Evolutionary conservation across 2,888 invertebrate genomes (phyloP).

Genomic region (Tipula lateralis): DNA sequence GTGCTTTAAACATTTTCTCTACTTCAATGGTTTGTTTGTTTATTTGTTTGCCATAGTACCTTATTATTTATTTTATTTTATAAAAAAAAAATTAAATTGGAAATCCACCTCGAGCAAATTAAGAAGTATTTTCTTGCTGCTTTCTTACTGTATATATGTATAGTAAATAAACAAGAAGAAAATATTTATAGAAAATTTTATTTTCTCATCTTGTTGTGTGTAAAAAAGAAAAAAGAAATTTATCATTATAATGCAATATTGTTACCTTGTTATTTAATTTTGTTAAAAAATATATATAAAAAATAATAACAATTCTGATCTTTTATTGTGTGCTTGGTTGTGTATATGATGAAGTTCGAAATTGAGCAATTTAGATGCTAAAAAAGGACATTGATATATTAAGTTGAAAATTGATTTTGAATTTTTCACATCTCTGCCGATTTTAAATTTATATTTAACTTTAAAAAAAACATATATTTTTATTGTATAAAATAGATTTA

Average conservation of each 20-base stretch:
- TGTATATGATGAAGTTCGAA: background rate
- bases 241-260: slow-evolving; percentile 24
- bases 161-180: background rate
- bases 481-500: background rate
- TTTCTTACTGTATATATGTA: background rate
- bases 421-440: background rate
- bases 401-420: background rate
- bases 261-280: slow-evolving; percentile 24
- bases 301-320: background rate
- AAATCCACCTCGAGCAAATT: slow-evolving; percentile 19
- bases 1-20: background rate
- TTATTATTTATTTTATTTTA: slow-evolving; percentile 4
- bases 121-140: background rate
- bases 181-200: background rate
- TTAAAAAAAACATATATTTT: background rate
- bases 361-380: background rate
- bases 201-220: background rate
- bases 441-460: background rate
- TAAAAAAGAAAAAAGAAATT: background rate
- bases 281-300: background rate
- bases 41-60: slow-evolving; percentile 1
- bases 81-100: slow-evolving; percentile 11
- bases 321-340: background rate
- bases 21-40: background rate
- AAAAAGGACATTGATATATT: background rate